Evolutionary conservation across 2,888 invertebrate genomes (phyloP), one percentile per base, ranked within the genome.

Genomic region (Epinotia ramella): DNA sequence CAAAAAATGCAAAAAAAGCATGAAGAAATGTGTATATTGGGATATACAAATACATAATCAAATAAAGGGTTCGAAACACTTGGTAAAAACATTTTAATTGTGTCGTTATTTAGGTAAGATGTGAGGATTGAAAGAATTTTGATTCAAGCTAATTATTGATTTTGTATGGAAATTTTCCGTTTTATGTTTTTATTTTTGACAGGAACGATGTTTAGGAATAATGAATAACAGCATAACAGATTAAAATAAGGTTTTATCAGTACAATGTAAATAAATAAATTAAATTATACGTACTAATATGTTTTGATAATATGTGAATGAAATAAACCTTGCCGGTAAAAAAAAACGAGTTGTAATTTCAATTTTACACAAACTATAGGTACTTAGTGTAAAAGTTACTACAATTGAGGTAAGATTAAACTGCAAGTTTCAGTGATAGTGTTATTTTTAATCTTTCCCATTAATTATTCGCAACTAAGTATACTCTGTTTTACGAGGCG

Each of bases 231-330:
- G 33, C 16, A 46, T 56, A 65, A 9, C 24, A 28, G 24, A 28
- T 9, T 18, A 12, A 49, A 65, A 83, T 83, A 85, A 80, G 71
- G 67, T 82, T 83, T 82, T 80, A 82, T 87, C 84, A 88, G 87
- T 89, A 89, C 87, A 89, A 89, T 91, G 91, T 93, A 91, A 88
- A 91, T 91, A 92, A 87, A 86, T 81, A 79, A 84, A 86, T 84
- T 81, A 79, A 84, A 86, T 84, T 86, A 84, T 84, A 28, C 2
- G 24, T 28, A 82, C 81, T 81, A 69, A 65, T 74, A 69, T 80
- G 80, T 81, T 81, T 76, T 78, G 70, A 77, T 80, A 83, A 81
- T 84, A 86, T 88, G 81, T 89, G 87, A 85, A 87, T 89, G 86
- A 86, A 87, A 88, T 88, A 85, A 46, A 83, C 82, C 73, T 79